Conservation (phyloP, 1,140 invertebrate genomes). For the Brachionus calyciflorus region DNA sequence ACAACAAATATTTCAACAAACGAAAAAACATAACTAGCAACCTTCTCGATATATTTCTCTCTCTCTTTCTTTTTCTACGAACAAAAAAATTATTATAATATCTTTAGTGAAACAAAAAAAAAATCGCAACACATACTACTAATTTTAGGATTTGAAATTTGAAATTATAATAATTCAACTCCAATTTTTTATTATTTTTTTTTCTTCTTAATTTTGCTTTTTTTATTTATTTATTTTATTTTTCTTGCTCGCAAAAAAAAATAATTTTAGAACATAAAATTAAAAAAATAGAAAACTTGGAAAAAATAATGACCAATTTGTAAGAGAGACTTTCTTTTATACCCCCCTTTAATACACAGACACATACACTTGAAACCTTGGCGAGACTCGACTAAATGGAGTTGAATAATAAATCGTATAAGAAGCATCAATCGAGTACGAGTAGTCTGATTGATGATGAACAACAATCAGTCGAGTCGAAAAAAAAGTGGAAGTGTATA, state of each 20-base stretch:
- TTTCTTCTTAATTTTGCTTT: slow-evolving; percentile 13
- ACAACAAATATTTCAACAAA: too few species aligned
- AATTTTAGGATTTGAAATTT: slow-evolving; percentile 29
- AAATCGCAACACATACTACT: slow-evolving; percentile 23
- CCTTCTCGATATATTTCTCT: too few species aligned
- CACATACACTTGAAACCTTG: too few species aligned
- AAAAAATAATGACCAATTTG: too few species aligned
- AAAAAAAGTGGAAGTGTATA: slow-evolving; percentile 72
- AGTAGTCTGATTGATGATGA: slow-evolving; percentile 31
- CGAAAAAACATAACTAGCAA: too few species aligned
- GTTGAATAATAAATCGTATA: slow-evolving; percentile 11
- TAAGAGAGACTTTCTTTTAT: too few species aligned
- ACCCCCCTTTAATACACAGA: too few species aligned
- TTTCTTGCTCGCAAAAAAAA: slow-evolving; percentile 23
- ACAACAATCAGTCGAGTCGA: neutral
- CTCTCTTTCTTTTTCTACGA: too few species aligned
- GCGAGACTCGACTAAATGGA: neutral
- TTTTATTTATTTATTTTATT: slow-evolving; percentile 9
- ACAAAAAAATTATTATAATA: neutral
- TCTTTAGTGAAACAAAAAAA: neutral
- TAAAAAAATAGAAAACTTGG: neutral
- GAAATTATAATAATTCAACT: slow-evolving; percentile 34
- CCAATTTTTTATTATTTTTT: neutral
- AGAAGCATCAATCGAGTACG: slow-evolving; percentile 22
- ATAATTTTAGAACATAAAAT: neutral